These are phyloP conservation scores for Pantala flavescens DNA, from an alignment of 1,140 invertebrate genomes.

Conservation along the genomic window DNA sequence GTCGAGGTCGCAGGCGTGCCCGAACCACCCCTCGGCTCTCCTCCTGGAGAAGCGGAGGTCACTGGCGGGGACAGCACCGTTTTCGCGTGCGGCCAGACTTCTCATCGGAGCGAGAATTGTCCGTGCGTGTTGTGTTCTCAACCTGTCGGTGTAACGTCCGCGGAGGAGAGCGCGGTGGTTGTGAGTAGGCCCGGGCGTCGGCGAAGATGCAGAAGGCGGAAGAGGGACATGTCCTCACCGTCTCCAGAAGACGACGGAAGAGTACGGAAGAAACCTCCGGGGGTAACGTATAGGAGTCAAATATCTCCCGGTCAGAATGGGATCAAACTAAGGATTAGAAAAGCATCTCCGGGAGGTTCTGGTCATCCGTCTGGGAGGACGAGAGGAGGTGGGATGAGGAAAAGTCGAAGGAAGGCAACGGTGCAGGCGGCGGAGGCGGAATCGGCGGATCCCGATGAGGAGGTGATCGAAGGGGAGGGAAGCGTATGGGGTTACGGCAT, in stretches of 20 bases:
- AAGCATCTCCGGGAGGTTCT: slow-evolving; percentile 32
- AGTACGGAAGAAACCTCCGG: not conserved
- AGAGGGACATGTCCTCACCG: not conserved
- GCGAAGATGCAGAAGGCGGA: not conserved
- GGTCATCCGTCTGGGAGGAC: not conserved
- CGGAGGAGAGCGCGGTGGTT: not conserved
- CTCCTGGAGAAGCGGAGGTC: not conserved
- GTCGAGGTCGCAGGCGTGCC: not conserved
- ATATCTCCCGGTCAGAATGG: slow-evolving; percentile 50
- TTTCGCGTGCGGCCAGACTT: not conserved
- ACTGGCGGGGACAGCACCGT: not conserved
- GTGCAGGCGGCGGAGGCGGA: slow-evolving; percentile 18
- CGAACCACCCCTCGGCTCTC: not conserved
- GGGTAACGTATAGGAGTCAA: slow-evolving; percentile 40
- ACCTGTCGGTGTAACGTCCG: not conserved
- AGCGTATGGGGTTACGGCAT: slow-evolving; percentile 46
- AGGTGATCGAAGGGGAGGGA: not conserved
- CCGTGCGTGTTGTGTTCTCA: not conserved
- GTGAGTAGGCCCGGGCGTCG: not conserved
- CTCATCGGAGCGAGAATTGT: not conserved
- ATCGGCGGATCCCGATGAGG: not conserved
- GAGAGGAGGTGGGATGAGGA: slow-evolving; percentile 18
- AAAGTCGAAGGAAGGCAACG: slow-evolving; percentile 24
- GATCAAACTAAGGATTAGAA: slow-evolving; percentile 51
- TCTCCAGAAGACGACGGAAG: not conserved